phyloP scores from a whole-genome alignment of 1,140 invertebrate species.

The Onthophagus taurus region DNA sequence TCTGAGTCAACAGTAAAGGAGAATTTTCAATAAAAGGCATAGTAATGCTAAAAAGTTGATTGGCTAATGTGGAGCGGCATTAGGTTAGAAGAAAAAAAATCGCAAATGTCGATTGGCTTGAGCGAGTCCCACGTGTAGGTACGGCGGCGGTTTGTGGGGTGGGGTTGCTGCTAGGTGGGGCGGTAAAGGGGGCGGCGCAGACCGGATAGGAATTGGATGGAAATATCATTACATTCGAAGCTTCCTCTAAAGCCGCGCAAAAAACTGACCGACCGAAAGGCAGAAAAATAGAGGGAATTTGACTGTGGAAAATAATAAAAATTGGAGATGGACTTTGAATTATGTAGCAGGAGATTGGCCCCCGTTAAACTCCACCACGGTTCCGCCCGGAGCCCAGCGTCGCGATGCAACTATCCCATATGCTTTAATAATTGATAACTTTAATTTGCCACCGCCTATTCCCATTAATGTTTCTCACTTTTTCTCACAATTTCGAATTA shows the following conservation, averaged over 20 bases:
- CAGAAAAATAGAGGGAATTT: conserved; percentile 38
- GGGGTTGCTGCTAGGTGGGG: neutral
- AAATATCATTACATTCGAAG: conserved; percentile 37
- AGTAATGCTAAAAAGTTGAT: conserved; percentile 21
- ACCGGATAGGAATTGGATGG: conserved; percentile 30
- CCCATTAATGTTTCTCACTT: too few relatives aligned
- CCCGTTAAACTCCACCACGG: conserved; percentile 17
- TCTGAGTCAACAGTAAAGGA: too few relatives aligned
- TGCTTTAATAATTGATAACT: too few relatives aligned
- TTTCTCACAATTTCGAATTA: too few relatives aligned
- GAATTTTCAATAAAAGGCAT: conserved; percentile 10
- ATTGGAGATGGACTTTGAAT: conserved; percentile 37
- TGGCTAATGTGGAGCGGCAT: conserved; percentile 25
- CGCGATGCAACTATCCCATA: neutral
- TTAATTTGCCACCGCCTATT: too few relatives aligned
- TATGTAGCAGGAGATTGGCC: conserved; percentile 31
- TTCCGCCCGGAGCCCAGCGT: neutral
- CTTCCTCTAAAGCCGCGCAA: conserved; percentile 29
- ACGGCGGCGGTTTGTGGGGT: conserved; percentile 12
- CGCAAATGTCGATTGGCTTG: conserved; percentile 27
- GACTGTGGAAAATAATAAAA: conserved; percentile 39
- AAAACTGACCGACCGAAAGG: conserved; percentile 36
- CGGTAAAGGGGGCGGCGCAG: conserved; percentile 8
- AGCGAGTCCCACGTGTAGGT: conserved; percentile 20
- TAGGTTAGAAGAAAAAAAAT: conserved; percentile 22